Percentiles rank a stretch among this genome's conserved stretches.
phyloP scores from a whole-genome alignment of 2,888 invertebrate genomes.

The Melanargia galathea region DNA sequence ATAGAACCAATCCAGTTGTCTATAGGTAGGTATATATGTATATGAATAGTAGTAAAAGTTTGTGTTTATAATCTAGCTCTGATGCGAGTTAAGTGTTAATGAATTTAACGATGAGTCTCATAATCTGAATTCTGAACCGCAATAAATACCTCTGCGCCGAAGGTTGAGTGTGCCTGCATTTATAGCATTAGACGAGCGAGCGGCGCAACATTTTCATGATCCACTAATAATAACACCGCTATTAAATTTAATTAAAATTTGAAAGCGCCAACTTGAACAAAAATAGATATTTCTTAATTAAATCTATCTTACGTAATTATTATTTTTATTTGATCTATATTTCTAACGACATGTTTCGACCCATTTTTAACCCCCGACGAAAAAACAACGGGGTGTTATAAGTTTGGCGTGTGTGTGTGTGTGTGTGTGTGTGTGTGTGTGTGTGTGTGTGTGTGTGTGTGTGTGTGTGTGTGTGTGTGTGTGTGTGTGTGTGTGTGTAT shows the following conservation, averaged over 20 bases:
- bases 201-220: not conserved
- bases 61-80: not conserved
- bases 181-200: slow-evolving; percentile 1
- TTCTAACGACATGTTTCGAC: no score
- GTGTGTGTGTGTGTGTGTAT: no score
- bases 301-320: not conserved
- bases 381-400: no score
- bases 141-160: slow-evolving; percentile 14
- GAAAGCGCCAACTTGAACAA: not conserved
- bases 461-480: no score
- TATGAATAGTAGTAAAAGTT: no score
- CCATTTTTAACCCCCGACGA: no score
- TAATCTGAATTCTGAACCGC: not conserved
- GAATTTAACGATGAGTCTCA: slow-evolving; percentile 1
- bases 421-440: no score
- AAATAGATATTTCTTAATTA: not conserved
- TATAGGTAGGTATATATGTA: no score
- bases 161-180: slow-evolving; percentile 13
- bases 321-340: no score
- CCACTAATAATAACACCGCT: not conserved
- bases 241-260: slow-evolving; percentile 10
- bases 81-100: slow-evolving; percentile 12
- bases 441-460: no score
- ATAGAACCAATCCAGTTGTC: no score
- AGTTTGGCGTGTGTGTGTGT: no score